Percentiles rank a stretch among this genome's conserved stretches.
Evolutionary conservation across 2,888 invertebrate genomes (phyloP).

Genomic region (Polyommatus icarus): DNA sequence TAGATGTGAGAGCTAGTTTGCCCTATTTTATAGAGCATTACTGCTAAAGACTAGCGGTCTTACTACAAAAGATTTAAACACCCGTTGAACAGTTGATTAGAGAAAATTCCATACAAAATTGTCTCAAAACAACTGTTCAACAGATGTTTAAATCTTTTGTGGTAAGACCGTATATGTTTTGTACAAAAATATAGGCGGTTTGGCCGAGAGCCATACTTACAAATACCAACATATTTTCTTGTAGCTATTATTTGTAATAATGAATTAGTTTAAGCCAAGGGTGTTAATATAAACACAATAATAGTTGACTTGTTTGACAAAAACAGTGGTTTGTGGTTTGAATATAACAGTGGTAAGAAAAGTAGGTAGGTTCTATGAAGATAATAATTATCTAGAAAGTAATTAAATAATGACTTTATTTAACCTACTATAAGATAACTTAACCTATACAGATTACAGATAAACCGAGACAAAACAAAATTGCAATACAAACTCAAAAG

Average conservation of each 20-base stretch:
- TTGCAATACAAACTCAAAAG: not conserved
- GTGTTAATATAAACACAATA: not conserved
- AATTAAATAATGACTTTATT: not conserved
- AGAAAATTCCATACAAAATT: too few species aligned
- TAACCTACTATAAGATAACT: not conserved
- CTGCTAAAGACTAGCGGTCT: too few species aligned
- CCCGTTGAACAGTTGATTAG: too few species aligned
- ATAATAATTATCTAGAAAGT: not conserved
- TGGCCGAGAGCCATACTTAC: not conserved
- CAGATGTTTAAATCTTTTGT: too few species aligned
- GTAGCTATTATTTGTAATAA: not conserved
- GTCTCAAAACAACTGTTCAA: too few species aligned
- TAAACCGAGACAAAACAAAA: not conserved
- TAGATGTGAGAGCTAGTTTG: too few species aligned
- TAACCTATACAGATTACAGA: not conserved
- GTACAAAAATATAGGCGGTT: not conserved
- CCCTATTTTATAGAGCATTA: too few species aligned
- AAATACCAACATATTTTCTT: not conserved
- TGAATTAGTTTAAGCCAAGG: not conserved
- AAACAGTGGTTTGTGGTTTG: too few species aligned
- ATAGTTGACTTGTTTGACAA: not conserved
- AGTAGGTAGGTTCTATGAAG: too few species aligned
- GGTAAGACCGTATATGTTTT: too few species aligned
- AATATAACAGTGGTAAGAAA: too few species aligned
- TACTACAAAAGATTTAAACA: too few species aligned